Evolutionary conservation across 1,140 invertebrate genomes (phyloP).

Genomic region (Brachystomella parvula): DNA sequence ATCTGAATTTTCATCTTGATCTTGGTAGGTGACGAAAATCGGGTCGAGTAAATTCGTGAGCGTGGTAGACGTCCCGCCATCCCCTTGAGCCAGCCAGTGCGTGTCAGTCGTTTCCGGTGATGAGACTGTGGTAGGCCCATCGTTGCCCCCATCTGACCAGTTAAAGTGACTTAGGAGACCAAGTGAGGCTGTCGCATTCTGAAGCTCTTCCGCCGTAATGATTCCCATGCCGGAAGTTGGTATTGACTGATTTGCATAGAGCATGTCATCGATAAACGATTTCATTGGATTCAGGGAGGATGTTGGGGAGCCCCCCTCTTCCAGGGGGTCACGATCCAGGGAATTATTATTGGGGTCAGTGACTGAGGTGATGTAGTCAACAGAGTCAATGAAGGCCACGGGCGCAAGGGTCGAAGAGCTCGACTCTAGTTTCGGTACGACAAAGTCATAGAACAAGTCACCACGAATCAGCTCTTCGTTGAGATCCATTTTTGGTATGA

Average conservation of each 20-base stretch:
- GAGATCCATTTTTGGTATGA: conserved; percentile 29
- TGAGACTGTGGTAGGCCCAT: neutral
- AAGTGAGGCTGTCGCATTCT: conserved; percentile 10
- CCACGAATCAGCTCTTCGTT: conserved; percentile 62
- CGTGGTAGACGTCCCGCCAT: conserved; percentile 30
- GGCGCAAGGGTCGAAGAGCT: conserved; percentile 22
- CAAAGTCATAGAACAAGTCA: conserved; percentile 72
- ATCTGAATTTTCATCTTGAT: too few species aligned
- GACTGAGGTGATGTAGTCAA: conserved; percentile 20
- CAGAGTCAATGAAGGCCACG: conserved; percentile 33
- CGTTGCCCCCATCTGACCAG: conserved; percentile 19
- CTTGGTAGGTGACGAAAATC: conserved; percentile 35
- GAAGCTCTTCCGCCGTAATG: neutral
- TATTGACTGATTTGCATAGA: conserved; percentile 25
- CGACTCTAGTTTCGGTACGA: conserved; percentile 49
- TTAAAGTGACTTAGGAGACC: conserved; percentile 32
- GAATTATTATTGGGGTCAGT: conserved; percentile 63
- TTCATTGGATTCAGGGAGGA: conserved; percentile 34
- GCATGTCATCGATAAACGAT: conserved; percentile 36
- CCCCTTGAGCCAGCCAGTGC: neutral
- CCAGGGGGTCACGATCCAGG: too few species aligned
- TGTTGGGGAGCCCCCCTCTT: conserved; percentile 42
- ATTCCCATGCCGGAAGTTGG: neutral
- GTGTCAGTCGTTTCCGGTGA: neutral
- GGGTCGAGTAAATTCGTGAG: conserved; percentile 35